Evolutionary conservation across 2,888 invertebrate genomes (phyloP).

Genomic region (Podotricha telesiphe): DNA sequence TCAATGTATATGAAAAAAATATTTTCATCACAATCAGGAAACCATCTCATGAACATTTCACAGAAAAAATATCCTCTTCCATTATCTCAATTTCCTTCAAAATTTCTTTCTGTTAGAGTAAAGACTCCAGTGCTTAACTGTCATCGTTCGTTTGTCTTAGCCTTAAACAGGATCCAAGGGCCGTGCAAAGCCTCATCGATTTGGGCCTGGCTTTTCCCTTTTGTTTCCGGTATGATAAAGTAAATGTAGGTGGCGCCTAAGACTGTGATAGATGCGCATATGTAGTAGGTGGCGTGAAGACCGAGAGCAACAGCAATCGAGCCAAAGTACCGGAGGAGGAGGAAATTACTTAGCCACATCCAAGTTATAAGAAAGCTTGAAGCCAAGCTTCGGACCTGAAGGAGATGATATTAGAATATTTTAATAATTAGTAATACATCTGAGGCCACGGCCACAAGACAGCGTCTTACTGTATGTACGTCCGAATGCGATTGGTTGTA

Average conservation of each 20-base stretch:
- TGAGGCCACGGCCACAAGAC: too few species aligned
- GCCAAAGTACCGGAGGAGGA: constrained; percentile 74
- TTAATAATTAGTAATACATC: too few species aligned
- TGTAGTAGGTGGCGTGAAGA: constrained; percentile 73
- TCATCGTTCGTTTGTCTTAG: constrained; percentile 64
- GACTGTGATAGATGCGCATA: constrained; percentile 69
- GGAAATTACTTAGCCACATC: constrained; percentile 77
- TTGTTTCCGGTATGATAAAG: constrained; percentile 69
- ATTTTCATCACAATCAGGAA: neutral
- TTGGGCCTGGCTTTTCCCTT: constrained; percentile 67
- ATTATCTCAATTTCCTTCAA: constrained; percentile 19
- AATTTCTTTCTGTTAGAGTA: constrained; percentile 46
- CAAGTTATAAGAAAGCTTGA: constrained; percentile 76
- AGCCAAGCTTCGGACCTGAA: constrained; percentile 72
- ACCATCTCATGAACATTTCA: neutral
- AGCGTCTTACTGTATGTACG: too few species aligned
- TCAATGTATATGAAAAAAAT: neutral
- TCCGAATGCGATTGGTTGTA: too few species aligned
- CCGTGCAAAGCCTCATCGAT: constrained; percentile 67
- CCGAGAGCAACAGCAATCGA: constrained; percentile 65
- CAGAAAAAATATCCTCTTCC: neutral
- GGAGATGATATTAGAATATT: neutral
- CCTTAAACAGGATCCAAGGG: constrained; percentile 57
- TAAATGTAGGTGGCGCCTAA: constrained; percentile 64
- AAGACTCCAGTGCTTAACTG: constrained; percentile 54